Conservation (phyloP, 1,140 invertebrate genomes). For the Heliconius eleuchia region DNA sequence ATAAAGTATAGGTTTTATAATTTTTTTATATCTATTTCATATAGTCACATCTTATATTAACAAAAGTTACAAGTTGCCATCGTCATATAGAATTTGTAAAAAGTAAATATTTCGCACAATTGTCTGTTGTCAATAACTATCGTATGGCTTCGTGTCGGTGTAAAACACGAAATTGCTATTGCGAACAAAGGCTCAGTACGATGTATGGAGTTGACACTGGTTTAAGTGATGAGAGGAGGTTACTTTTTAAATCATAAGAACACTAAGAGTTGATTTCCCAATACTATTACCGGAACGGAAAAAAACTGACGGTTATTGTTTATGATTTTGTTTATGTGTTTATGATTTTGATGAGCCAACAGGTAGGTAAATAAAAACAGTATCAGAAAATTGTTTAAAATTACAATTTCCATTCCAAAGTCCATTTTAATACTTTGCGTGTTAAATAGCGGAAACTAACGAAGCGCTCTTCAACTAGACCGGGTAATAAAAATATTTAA, state of each 20-base stretch:
- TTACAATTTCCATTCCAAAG: not conserved
- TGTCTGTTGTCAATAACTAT: constrained; percentile 18
- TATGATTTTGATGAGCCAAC: no score
- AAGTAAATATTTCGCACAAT: constrained; percentile 11
- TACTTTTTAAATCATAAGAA: not conserved
- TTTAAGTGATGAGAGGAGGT: constrained; percentile 27
- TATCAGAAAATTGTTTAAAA: not conserved
- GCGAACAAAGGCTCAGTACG: constrained; percentile 60
- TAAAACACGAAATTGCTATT: constrained; percentile 68
- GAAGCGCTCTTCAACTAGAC: not conserved
- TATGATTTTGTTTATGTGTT: no score
- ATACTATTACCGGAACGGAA: no score
- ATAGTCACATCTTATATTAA: no score
- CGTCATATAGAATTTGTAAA: not conserved
- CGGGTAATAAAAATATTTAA: not conserved
- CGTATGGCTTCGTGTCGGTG: constrained; percentile 13
- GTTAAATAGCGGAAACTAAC: not conserved
- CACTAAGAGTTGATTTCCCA: no score
- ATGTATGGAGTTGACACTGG: constrained; percentile 44
- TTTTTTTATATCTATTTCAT: no score
- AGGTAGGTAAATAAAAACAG: not conserved
- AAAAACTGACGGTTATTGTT: no score
- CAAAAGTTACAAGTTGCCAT: not conserved
- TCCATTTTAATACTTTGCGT: not conserved
- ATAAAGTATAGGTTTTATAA: no score